Percentiles rank a stretch among this genome's conserved stretches.
Evolutionary conservation across 2,888 invertebrate genomes (phyloP).

Genomic region (Acrobasis repandana): DNA sequence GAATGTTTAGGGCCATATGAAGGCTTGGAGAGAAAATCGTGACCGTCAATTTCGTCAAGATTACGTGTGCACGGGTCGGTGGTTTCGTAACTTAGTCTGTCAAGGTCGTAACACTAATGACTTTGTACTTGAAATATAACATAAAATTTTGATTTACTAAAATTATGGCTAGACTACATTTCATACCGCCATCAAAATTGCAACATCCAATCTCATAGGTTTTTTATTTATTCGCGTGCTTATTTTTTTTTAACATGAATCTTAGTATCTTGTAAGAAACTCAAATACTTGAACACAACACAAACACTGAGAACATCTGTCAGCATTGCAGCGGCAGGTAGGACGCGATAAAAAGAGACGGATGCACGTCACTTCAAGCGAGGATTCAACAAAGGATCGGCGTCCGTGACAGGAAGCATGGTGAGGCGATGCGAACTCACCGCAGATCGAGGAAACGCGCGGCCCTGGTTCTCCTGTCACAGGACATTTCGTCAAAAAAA

Average conservation of each 20-base stretch:
- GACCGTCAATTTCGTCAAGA: constrained; percentile 63
- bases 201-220: background rate
- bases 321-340: constrained; percentile 56
- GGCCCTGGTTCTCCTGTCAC: constrained; percentile 79
- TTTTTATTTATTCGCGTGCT: background rate
- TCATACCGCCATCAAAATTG: background rate
- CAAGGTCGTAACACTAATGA: constrained; percentile 70
- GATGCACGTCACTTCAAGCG: constrained; percentile 63
- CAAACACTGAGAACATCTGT: constrained; percentile 57
- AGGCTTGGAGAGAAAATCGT: constrained; percentile 59
- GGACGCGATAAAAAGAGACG: constrained; percentile 72
- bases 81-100: constrained; percentile 66
- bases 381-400: constrained; percentile 76
- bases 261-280: constrained; percentile 34
- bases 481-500: constrained; percentile 74
- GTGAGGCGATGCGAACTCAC: constrained; percentile 70
- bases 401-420: constrained; percentile 67
- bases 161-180: background rate
- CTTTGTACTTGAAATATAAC: constrained; percentile 62
- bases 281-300: constrained; percentile 44
- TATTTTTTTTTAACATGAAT: background rate
- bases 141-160: constrained; percentile 39
- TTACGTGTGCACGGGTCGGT: constrained; percentile 62
- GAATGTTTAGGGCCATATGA: constrained; percentile 36
- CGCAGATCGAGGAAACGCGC: constrained; percentile 80